Conservation (phyloP, 2,888 invertebrate species). For the Pycnomerus fuliginosus region DNA sequence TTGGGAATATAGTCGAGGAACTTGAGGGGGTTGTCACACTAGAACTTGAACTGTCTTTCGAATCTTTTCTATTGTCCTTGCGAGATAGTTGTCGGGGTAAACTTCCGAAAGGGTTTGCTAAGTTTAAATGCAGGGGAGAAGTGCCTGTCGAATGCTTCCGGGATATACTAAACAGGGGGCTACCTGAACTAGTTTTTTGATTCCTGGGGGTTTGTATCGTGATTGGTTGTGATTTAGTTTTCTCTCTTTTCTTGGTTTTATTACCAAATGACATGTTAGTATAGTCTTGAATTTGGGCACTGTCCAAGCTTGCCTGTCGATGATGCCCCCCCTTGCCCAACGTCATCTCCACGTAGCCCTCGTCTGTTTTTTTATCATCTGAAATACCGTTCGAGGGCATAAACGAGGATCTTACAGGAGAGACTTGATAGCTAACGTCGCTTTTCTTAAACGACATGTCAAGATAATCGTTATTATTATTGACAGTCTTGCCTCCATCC, state of each 20-base stretch:
- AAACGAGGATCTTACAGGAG: constrained; percentile 29
- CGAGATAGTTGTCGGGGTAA: constrained; percentile 47
- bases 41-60: constrained; percentile 50
- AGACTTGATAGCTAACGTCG: constrained; percentile 9
- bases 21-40: constrained; percentile 60
- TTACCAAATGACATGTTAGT: constrained; percentile 54
- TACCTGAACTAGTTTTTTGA: constrained; percentile 32
- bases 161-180: constrained; percentile 21
- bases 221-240: constrained; percentile 63
- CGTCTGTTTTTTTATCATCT: constrained; percentile 44
- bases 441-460: too few species aligned
- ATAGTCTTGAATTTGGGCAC: constrained; percentile 53
- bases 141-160: constrained; percentile 49
- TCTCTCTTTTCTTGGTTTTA: constrained; percentile 38
- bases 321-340: constrained; percentile 47
- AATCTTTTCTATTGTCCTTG: constrained; percentile 49
- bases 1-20: constrained; percentile 66
- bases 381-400: too few species aligned
- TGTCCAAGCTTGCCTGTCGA: constrained; percentile 44
- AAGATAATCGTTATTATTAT: constrained; percentile 5
- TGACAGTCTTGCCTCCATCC: constrained; percentile 31
- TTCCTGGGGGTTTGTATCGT: constrained; percentile 56
- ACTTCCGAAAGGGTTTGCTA: constrained; percentile 54
- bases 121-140: constrained; percentile 54
- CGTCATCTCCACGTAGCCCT: constrained; percentile 69